Base-by-base conservation (phyloP, 2,888 invertebrate genomes). In the Anorthoa munda region DNA sequence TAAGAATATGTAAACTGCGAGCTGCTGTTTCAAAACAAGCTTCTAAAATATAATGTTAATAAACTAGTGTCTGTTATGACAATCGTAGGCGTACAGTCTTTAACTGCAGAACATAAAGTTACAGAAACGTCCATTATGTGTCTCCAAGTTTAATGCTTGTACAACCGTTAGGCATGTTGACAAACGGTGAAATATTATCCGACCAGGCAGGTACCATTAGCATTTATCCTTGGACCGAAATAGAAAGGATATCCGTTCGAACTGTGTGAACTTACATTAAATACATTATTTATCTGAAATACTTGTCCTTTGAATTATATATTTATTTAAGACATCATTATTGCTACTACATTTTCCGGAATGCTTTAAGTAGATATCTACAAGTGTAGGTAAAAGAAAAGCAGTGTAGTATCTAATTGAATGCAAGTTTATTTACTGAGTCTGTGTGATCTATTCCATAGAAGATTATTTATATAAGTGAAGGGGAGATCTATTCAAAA, bases 171-270 rank as follows among this genome's bases (percentile, higher is more conserved):
- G 79, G 72, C 84, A 83, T 77, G 86, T 88, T 92, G 92, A 92
- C 92, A 93, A 93, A 90, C 90, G 86, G 87, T 90, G 90, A 92
- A 91, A 91, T 91, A 92, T 92, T 91, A 84, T 88, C 88, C 88
- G 86, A 86, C 87, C 89, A 90, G 86, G 86, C 91, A 91, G 90
- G 91, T 91, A 90, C 89, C 90, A 88, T 90, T 94, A 92, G 88
- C 92, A 92, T 94, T 92, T 94, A 94, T 94, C 95, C 95, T 95
- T 95, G 95, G 91, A 90, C 93, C 90, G 85, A 93, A 93, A 93
- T 94, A 92, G 95, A 95, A 95, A 95, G 95, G 95, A 95, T 94
- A 95, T 96, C 95, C 95, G 95, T 92, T 94, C 93, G 90, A 91
- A 93, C 91, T 91, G 89, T 88, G 88, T 90, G 89, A 90, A 89